A percentile compares a stretch with the other conserved stretches of the same genome.
Conservation (phyloP, 2,888 invertebrate species). For the Beris chalybata region DNA sequence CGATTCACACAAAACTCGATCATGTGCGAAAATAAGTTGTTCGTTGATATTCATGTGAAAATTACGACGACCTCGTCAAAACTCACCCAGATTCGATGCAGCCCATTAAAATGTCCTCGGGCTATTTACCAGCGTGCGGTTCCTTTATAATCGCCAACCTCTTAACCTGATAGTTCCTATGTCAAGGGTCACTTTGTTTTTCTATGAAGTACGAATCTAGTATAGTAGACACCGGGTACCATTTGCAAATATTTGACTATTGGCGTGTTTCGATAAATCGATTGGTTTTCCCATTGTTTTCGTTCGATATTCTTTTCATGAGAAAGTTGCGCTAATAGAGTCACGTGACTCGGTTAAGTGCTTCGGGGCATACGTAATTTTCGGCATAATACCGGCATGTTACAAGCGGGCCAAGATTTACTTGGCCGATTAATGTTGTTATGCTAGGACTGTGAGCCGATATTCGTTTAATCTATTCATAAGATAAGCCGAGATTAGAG, state of each 20-base stretch:
- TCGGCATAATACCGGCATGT: slow-evolving; percentile 15
- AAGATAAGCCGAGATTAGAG: slow-evolving; percentile 13
- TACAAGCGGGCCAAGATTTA: slow-evolving; percentile 6
- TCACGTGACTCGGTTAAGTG: slow-evolving; percentile 36
- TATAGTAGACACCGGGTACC: slow-evolving; percentile 15
- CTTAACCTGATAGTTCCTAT: slow-evolving; percentile 31
- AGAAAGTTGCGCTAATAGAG: slow-evolving; percentile 33
- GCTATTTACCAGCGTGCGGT: slow-evolving; percentile 18
- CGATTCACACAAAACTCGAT: slow-evolving; percentile 31
- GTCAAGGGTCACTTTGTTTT: slow-evolving; percentile 28
- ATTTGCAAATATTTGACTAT: slow-evolving; percentile 37
- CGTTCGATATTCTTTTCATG: slow-evolving; percentile 31
- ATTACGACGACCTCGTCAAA: slow-evolving; percentile 31
- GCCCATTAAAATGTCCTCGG: slow-evolving; percentile 36
- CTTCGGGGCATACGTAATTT: slow-evolving; percentile 34
- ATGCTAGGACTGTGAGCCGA: not conserved
- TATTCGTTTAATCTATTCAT: slow-evolving; percentile 35
- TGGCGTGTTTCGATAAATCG: slow-evolving; percentile 32
- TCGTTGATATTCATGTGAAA: slow-evolving; percentile 37
- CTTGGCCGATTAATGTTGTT: slow-evolving; percentile 5
- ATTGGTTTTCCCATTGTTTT: slow-evolving; percentile 23
- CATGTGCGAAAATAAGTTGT: slow-evolving; percentile 34
- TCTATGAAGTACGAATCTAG: not conserved
- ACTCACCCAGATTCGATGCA: slow-evolving; percentile 33
- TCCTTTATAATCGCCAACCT: slow-evolving; percentile 31